Conservation (phyloP, 1,140 invertebrate genomes). For the Gonatopus flavifemur region DNA sequence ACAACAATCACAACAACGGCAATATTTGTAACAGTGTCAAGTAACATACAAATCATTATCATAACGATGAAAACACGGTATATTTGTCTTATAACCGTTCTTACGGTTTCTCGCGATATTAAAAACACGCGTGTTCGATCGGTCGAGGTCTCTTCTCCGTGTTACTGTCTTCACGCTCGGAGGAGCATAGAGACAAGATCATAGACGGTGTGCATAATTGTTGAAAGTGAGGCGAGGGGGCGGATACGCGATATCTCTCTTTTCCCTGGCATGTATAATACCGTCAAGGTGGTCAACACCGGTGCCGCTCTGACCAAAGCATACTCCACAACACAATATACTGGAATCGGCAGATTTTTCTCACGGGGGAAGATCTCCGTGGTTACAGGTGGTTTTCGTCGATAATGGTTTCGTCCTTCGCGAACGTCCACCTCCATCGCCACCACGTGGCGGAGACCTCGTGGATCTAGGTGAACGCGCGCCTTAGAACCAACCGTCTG, state of each 20-base stretch:
- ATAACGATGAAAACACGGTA: no score
- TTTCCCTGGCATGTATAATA: no score
- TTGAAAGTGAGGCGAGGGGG: conserved; percentile 1
- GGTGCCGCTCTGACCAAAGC: no score
- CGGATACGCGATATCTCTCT: conserved; percentile 4
- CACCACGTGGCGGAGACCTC: conserved; percentile 19
- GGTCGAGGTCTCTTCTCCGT: conserved; percentile 36
- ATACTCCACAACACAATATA: background rate
- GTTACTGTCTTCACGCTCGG: conserved; percentile 43
- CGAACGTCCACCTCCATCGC: conserved; percentile 21
- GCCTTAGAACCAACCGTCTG: no score
- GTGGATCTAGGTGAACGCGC: conserved; percentile 22
- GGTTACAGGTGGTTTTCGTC: no score
- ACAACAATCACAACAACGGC: no score
- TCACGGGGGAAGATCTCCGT: conserved; percentile 44
- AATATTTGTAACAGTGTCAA: no score
- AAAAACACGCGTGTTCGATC: no score
- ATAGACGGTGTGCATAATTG: conserved; percentile 19
- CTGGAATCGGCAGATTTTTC: conserved; percentile 33
- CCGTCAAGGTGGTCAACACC: no score
- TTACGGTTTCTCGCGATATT: no score
- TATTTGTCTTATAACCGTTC: no score
- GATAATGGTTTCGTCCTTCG: conserved; percentile 44
- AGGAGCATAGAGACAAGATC: conserved; percentile 33
- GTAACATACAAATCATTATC: no score